Percentiles rank a stretch among this genome's conserved stretches.
Conservation (phyloP, 2,888 invertebrate genomes). For the Linhomoeus sp. region DNA sequence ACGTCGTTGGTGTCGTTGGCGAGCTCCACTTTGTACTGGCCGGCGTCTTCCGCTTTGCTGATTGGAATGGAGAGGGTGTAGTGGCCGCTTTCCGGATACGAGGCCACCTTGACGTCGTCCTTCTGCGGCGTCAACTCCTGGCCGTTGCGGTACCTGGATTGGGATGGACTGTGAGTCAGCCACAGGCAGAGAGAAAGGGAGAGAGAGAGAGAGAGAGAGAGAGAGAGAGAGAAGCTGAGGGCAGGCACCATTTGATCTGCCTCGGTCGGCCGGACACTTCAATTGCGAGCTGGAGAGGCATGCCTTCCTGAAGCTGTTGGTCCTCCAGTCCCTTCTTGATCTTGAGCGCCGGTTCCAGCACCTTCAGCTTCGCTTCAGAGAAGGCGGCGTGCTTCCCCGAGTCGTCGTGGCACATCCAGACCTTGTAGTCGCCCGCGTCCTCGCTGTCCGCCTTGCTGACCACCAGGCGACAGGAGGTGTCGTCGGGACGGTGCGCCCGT, state of each 20-base stretch:
- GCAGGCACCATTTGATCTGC: slow-evolving; percentile 17
- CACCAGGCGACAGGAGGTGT: slow-evolving; percentile 19
- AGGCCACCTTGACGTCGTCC: slow-evolving; percentile 9
- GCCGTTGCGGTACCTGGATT: slow-evolving; percentile 27
- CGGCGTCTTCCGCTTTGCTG: slow-evolving; percentile 45
- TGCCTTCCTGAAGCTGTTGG: slow-evolving; percentile 29
- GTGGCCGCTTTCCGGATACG: background rate
- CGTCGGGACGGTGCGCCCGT: slow-evolving; percentile 15
- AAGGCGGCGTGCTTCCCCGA: slow-evolving; percentile 9
- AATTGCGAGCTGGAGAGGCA: slow-evolving; percentile 29
- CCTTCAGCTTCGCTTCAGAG: background rate
- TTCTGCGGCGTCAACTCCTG: slow-evolving; percentile 22
- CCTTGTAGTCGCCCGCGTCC: slow-evolving; percentile 21
- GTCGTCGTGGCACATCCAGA: slow-evolving; percentile 16
- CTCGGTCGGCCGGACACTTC: slow-evolving; percentile 24
- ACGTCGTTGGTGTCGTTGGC: background rate
- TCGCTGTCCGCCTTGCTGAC: slow-evolving; percentile 13
- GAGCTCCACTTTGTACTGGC: slow-evolving; percentile 49
- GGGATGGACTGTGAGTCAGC: background rate
- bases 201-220: too few species aligned
- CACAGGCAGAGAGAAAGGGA: background rate
- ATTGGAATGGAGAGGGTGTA: background rate
- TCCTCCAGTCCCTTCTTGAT: slow-evolving; percentile 26
- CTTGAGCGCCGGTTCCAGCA: slow-evolving; percentile 16
- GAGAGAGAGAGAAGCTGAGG: background rate